Evolutionary conservation across 2,113 vertebrate genomes (phyloP).

Genomic region (Miniopterus natalensis): DNA sequence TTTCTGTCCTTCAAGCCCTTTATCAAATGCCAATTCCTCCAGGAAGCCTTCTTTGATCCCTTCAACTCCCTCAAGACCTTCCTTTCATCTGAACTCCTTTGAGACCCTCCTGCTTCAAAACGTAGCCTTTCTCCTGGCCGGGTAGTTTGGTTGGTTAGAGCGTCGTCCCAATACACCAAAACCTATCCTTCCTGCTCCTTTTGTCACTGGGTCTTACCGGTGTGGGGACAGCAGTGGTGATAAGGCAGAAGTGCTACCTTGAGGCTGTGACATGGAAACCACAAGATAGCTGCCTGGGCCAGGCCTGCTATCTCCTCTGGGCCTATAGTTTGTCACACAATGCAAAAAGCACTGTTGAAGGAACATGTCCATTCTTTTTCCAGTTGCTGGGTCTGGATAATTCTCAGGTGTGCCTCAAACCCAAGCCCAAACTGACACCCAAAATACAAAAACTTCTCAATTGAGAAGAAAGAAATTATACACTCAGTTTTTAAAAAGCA

Average conservation of each 20-base stretch:
- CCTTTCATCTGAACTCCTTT: conserved; percentile 3
- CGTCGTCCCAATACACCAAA: not conserved
- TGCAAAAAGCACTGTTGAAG: conserved; percentile 62
- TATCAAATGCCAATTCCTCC: conserved; percentile 28
- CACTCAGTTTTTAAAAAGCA: conserved; percentile 91
- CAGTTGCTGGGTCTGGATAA: conserved; percentile 91
- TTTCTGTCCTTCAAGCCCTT: not conserved
- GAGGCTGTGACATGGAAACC: conserved; percentile 77
- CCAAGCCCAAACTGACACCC: conserved; percentile 90
- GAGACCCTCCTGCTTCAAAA: not conserved
- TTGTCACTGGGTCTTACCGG: fast-evolving
- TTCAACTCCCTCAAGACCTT: not conserved
- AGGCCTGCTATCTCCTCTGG: conserved; percentile 86
- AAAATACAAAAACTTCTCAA: conserved; percentile 90
- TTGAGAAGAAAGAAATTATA: conserved; percentile 86
- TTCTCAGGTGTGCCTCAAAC: conserved; percentile 90
- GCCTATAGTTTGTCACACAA: conserved; percentile 78
- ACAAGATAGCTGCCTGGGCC: conserved; percentile 76
- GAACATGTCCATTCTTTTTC: conserved; percentile 91
- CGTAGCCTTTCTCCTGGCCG: not conserved
- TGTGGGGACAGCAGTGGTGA: fast-evolving
- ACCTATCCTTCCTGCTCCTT: not conserved
- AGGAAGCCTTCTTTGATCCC: conserved; percentile 43
- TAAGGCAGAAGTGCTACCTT: conserved; percentile 72
- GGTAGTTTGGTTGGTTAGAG: not conserved